Base-by-base conservation (phyloP, 2,888 invertebrate species). In the Drosophila hawaiiensis region DNA sequence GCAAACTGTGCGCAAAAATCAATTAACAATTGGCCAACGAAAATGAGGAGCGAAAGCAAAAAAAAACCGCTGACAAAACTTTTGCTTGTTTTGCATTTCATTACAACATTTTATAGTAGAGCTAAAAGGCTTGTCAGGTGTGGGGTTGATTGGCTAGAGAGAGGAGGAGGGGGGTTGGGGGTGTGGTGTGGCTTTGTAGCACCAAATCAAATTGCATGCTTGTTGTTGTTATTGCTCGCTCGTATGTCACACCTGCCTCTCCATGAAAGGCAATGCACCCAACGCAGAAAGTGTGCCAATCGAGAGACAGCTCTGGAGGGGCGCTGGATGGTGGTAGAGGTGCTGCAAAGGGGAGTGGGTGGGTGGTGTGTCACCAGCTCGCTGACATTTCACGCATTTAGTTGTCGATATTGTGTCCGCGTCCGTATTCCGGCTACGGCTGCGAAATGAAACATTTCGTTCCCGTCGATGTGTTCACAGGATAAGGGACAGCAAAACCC, bases 391-490 rank as follows among this genome's bases (percentile, higher is more conserved):
- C 64, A 78, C 78, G 78, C 80, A 69, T 78, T 80, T 71, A 71
- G 81, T 68, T 80, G 78, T 75, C 68, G 39, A 39, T 5, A 16
- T 39, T 28, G 28, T 29, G 56, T 39, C 9, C 56, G 39, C 6
- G 28, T 52, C 12, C 29, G n/a, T 52, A 29, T n/a, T 28, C 29
- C 16, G 25, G 25, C 2, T 47, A 25, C 16, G 25, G 58, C 19
- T 59, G 50, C 70, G 49, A 87, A 87, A 82, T 82, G 83, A 80
- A 84, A 76, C 71, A 76, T 82, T 81, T 68, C 55, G 59, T 54
- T 54, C 19, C 41, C 52, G 29, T 29, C 28, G 29, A 22, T 63
- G 58, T 66, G 67, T 69, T 66, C 68, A 53, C 73, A 68, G 76
- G 64, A 79, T 75, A 76, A 75, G 71, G 77, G 73, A 41, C 68